phyloP scores from a whole-genome alignment of 2,888 invertebrate species.

The Empis livida region DNA sequence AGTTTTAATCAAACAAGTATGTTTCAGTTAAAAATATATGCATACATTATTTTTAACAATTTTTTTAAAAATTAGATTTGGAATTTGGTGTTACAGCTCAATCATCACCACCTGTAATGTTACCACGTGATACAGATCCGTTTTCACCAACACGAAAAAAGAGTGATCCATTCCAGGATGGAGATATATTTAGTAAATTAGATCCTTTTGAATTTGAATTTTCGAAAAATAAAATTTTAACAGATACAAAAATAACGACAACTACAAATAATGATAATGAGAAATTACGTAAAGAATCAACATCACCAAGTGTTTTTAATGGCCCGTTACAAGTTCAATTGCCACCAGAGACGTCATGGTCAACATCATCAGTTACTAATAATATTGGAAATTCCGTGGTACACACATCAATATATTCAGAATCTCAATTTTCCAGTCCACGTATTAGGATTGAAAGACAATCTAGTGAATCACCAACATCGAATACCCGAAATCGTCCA shows the following conservation, averaged over 20 bases:
- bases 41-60: too few relatives aligned
- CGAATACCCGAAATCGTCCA: conserved; percentile 18
- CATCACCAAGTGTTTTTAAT: conserved; percentile 38
- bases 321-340: conserved; percentile 56
- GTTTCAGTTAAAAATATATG: conserved; percentile 6
- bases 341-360: conserved; percentile 45
- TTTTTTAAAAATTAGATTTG: conserved; percentile 17
- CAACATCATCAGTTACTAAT: conserved; percentile 16
- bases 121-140: conserved; percentile 33
- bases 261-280: conserved; percentile 24
- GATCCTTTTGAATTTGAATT: conserved; percentile 35
- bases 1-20: conserved; percentile 13
- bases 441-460: conserved; percentile 16
- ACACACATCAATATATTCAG: not conserved
- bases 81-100: conserved; percentile 18
- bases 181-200: conserved; percentile 33
- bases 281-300: conserved; percentile 5
- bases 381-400: not conserved
- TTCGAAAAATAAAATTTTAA: conserved; percentile 12
- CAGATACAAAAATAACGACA: conserved; percentile 26
- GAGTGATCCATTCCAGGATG: conserved; percentile 55
- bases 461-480: conserved; percentile 20
- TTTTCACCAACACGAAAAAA: conserved; percentile 36
- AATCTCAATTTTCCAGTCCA: not conserved
- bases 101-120: conserved; percentile 26